Conservation (phyloP, 2,113 vertebrate genomes). For the Myotis yumanensis region DNA sequence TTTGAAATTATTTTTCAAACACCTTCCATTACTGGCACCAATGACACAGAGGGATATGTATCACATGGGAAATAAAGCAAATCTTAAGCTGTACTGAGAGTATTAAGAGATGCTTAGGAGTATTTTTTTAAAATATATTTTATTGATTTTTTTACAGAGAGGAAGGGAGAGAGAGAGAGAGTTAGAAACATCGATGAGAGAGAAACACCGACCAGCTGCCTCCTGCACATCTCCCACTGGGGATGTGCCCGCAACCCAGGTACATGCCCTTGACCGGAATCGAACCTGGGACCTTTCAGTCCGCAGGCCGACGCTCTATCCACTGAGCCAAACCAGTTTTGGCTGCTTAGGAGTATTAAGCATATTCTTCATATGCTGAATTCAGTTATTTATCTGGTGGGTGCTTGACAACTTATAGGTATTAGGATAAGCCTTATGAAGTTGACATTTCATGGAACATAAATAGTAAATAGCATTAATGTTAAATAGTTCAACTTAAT, state of each 20-base stretch:
- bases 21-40: background rate
- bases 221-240: too few species aligned
- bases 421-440: background rate
- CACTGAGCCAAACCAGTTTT: too few species aligned
- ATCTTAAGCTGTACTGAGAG: background rate
- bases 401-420: background rate
- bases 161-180: too few species aligned
- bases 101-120: background rate
- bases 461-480: background rate
- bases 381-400: background rate
- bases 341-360: background rate
- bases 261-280: too few species aligned
- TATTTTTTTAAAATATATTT: too few species aligned
- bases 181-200: too few species aligned
- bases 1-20: background rate
- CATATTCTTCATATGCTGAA: background rate
- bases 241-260: too few species aligned
- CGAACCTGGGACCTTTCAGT: too few species aligned
- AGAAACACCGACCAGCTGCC: too few species aligned
- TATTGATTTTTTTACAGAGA: too few species aligned
- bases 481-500: conserved; percentile 20
- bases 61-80: conserved; percentile 21
- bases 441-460: conserved; percentile 9
- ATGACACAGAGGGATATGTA: background rate
- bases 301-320: too few species aligned